phyloP scores from a whole-genome alignment of 2,113 vertebrate genomes.

The Scolopax mira region DNA sequence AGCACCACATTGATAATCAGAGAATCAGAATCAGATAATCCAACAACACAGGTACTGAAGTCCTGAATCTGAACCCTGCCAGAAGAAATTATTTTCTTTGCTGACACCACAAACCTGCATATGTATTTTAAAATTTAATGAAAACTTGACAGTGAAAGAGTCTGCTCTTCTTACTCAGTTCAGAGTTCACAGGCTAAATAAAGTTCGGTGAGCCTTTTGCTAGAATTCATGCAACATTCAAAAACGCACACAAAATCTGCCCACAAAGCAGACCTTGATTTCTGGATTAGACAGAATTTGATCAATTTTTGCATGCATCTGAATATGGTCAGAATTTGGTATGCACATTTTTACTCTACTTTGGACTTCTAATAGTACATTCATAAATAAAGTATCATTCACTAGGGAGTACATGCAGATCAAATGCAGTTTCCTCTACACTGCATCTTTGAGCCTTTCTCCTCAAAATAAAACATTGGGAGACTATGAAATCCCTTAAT shows the following conservation, averaged over 20 bases:
- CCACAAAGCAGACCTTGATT: not conserved
- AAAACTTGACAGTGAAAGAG: not conserved
- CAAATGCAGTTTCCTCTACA: not conserved
- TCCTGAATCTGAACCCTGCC: not conserved
- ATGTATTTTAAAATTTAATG: conserved; percentile 56
- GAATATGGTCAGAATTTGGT: not conserved
- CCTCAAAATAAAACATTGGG: not conserved
- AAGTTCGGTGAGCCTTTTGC: not conserved
- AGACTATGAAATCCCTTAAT: not conserved
- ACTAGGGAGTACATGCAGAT: not conserved
- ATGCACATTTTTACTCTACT: not conserved
- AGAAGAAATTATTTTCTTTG: not conserved
- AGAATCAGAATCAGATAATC: not conserved
- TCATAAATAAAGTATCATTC: not conserved
- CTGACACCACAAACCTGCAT: not conserved
- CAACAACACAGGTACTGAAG: not conserved
- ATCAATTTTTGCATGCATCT: not conserved
- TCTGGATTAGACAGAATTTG: not conserved
- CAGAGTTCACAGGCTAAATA: not conserved
- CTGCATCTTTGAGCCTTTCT: not conserved
- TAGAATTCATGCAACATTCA: not conserved
- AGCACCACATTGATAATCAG: not conserved
- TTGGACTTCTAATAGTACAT: not conserved
- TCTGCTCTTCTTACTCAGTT: not conserved
- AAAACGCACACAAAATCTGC: not conserved